phyloP scores from a whole-genome alignment of 2,797 vertebrate genomes.

The Coccyzus lansbergi region DNA sequence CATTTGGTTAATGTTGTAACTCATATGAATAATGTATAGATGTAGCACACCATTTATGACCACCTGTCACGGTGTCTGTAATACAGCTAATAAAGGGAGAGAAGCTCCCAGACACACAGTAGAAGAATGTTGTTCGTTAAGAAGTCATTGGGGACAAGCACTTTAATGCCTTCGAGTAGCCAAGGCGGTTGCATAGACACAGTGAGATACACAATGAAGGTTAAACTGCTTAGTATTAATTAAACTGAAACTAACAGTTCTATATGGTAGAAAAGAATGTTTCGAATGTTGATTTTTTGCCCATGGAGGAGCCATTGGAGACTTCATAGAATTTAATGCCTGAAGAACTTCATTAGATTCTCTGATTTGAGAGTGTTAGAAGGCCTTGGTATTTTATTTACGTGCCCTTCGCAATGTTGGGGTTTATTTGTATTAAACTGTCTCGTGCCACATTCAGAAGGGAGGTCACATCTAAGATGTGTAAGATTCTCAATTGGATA shows the following conservation, averaged over 20 bases:
- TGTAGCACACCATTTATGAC: background rate
- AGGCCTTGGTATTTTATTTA: background rate
- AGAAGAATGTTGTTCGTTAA: conserved; percentile 31
- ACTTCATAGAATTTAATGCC: background rate
- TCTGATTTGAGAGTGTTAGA: background rate
- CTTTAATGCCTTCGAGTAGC: conserved; percentile 19
- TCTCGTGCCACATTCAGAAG: background rate
- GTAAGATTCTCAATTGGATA: background rate
- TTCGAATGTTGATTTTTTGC: background rate
- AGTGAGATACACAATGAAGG: conserved; percentile 15
- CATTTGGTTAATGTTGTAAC: background rate
- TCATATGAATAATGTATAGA: background rate
- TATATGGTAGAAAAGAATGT: background rate
- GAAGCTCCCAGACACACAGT: background rate
- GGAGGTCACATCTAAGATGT: background rate
- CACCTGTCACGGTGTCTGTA: background rate
- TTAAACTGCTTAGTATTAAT: background rate
- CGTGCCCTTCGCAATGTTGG: background rate
- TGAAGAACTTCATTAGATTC: background rate
- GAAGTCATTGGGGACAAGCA: background rate
- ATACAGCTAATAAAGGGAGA: background rate
- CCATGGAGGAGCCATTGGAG: background rate
- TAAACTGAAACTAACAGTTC: conserved; percentile 4
- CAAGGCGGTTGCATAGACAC: background rate
- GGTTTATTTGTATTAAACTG: background rate